Evolutionary conservation across 2,113 vertebrate genomes (phyloP), one percentile per base, ranked within the genome.

Genomic region (Meriones unguiculatus): DNA sequence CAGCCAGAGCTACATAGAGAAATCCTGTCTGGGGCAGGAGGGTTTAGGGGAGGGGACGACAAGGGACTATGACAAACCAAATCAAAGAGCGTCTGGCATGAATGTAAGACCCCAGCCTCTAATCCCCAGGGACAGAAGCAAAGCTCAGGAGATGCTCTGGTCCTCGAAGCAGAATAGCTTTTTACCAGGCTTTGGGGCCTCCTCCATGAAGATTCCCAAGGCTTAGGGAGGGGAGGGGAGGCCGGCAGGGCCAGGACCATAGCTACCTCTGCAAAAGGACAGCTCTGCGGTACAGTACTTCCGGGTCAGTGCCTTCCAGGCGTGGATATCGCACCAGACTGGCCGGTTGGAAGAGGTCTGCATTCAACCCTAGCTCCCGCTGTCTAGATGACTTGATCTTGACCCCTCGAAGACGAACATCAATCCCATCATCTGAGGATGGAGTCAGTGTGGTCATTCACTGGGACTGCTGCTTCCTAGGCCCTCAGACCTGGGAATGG

Each of bases 311-410:
- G 94, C 99, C 99, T 98, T 99, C 99, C 14, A 99, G 99, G 67
- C 99, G 99, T 1, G 99, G 99, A 96, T 99, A 99, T 62, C 99
- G 99, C 91, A 99, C 99, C n/a, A 99, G 98, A 97, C 99, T 99
- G 72, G 99, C 98, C 3, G 99, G 99, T 98, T 99, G 99, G 98
- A 99, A 99, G 96, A 99, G 99, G 93, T 99, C 99, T 2, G 99
- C 99, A 7, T 99, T 99, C 91, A 99, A 98, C 62, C 99, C 99
- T 96, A 99, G 96, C 97, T 99, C 99, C 84, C 99, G 98, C 96
- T 99, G 99, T 82, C 99, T 99, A 0, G 99, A 99, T 0, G 99
- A 99, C 98, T 99, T 99, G 94, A 99, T 99, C 99, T 99, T 99
- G 95, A 99, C 98, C 41, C 99, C 99, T 77, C 99, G 98, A 95